Percentiles rank a stretch among this genome's conserved stretches.
phyloP scores from a whole-genome alignment of 2,888 invertebrate species.

The Netelia melanura region DNA sequence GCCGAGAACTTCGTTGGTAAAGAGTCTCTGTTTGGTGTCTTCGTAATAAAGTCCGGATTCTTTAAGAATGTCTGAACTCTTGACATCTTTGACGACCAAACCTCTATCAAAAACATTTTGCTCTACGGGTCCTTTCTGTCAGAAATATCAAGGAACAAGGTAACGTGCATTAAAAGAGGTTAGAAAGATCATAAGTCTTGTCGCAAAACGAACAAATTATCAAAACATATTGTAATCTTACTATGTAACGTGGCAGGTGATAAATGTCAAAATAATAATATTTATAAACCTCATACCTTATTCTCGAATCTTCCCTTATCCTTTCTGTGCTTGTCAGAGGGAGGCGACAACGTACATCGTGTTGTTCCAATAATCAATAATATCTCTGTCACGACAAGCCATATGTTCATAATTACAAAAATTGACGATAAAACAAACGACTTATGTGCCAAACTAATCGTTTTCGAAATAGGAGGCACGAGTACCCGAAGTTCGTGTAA shows the following conservation, averaged over 20 bases:
- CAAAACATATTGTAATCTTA: too few relatives aligned
- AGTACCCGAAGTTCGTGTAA: not conserved
- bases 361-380: slow-evolving; percentile 64
- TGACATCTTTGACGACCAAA: slow-evolving; percentile 89
- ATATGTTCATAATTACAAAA: slow-evolving; percentile 68
- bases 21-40: slow-evolving; percentile 88
- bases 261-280: too few relatives aligned
- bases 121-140: slow-evolving; percentile 86
- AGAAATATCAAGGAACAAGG: slow-evolving; percentile 1
- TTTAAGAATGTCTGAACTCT: slow-evolving; percentile 90
- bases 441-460: not conserved
- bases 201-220: too few relatives aligned
- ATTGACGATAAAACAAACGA: slow-evolving; percentile 3
- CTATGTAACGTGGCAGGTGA: too few relatives aligned
- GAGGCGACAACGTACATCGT: slow-evolving; percentile 72
- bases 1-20: slow-evolving; percentile 92
- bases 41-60: slow-evolving; percentile 92
- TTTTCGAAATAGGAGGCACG: not conserved
- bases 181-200: too few relatives aligned
- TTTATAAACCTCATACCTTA: slow-evolving; percentile 62
- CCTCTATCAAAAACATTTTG: slow-evolving; percentile 90
- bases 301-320: slow-evolving; percentile 68
- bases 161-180: not conserved
- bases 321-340: slow-evolving; percentile 66
- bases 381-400: slow-evolving; percentile 55